Evolutionary conservation across 2,888 invertebrate species (phyloP).

Genomic region (Mesorhabditis sp.): DNA sequence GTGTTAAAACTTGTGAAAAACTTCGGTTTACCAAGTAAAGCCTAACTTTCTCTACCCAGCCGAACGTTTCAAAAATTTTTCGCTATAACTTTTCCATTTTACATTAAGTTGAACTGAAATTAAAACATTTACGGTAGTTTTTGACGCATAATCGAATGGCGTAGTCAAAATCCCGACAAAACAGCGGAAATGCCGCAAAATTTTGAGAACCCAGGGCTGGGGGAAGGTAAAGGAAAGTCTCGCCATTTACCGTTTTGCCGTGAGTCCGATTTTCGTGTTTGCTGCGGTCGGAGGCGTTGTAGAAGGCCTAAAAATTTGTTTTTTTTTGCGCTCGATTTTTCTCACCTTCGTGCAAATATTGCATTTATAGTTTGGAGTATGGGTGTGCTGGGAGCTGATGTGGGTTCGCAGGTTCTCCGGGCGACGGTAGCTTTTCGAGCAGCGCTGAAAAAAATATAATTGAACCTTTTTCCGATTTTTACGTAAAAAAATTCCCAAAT

Average conservation of each 20-base stretch:
- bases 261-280: slow-evolving; percentile 98
- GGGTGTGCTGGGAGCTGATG: slow-evolving; percentile 70
- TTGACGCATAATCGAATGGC: too few species aligned
- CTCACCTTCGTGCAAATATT: too few species aligned
- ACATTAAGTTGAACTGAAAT: neutral
- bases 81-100: too few species aligned
- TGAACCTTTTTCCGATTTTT: neutral
- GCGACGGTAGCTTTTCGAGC: slow-evolving; percentile 90
- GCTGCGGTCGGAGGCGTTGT: slow-evolving; percentile 94
- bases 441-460: slow-evolving; percentile 75
- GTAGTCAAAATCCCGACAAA: too few species aligned
- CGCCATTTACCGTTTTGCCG: slow-evolving; percentile 82
- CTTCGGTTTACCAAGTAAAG: too few species aligned
- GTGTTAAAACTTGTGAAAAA: neutral
- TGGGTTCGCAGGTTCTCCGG: slow-evolving; percentile 96
- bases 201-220: too few species aligned
- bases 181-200: too few species aligned
- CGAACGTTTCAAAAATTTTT: neutral
- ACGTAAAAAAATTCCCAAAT: too few species aligned
- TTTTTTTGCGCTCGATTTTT: too few species aligned
- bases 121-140: neutral
- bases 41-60: too few species aligned
- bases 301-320: slow-evolving; percentile 76
- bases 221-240: too few species aligned
- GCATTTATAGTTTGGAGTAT: slow-evolving; percentile 67